Base-by-base conservation (phyloP, 1,140 invertebrate species). In the Andrena cerasifolii region DNA sequence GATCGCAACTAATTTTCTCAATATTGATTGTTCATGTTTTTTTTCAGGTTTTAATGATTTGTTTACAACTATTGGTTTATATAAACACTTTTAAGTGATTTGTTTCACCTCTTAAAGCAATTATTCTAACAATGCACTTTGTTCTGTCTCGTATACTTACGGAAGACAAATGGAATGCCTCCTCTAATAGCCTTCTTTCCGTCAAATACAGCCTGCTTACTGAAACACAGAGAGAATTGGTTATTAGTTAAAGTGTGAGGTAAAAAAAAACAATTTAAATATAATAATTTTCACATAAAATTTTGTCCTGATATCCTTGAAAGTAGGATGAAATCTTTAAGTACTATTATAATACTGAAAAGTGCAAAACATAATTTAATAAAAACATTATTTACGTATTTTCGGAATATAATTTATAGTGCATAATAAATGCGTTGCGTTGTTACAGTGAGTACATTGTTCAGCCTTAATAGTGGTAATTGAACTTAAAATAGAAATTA, bases 121-220 rank as follows among this genome's bases (percentile, higher is more conserved):
- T 47, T 71, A 58, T 71, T 58, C 18, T 21, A 24, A 12, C 2
- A n/a, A 6, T n/a, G 14, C 31, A 18, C 51, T 31, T 7, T 36
- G 10, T 67, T 51, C 33, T 26, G 26, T 18, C 0, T 33, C 16
- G 45, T 47, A 26, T 91, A 97, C 97, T 98, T 95, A 98, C 98
- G 98, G 93, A 99, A 99, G 82, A 99, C 97, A 92, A 99, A 97
- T 76, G 98, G 98, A 92, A 99, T 98, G 88, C 98, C 98, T 88
- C 98, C 98, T 90, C 98, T 94, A 90, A 99, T 99, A 43, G 97
- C 96, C 91, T 98, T 97, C 91, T 98, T 98, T 68, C 97, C 97
- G 94, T 99, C 97, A 93, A 99, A 98, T 40, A 98, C 95, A 45
- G 98, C 97, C 93, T 98, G 96, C 93, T 98, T 98, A 92, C 98